These are phyloP conservation scores for Enteromius mattozi DNA, from an alignment of 2,797 vertebrate genomes.

Conservation along the genomic window DNA sequence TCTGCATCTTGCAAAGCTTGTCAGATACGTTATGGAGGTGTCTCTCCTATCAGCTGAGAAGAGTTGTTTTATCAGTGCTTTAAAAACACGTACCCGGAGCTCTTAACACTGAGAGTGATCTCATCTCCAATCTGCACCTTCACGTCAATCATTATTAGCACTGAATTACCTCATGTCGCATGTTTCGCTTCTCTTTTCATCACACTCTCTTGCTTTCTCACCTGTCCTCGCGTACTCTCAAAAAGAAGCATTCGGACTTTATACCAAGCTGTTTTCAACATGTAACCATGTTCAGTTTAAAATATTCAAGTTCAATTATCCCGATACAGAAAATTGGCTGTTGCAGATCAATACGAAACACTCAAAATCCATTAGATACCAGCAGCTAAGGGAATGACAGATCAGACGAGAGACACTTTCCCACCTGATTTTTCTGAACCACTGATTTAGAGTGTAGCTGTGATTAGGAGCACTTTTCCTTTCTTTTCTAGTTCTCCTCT, in stretches of 20 bases:
- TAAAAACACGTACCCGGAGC: constrained; percentile 13
- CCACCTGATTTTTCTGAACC: not conserved
- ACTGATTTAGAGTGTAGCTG: not conserved
- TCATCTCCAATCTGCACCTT: constrained; percentile 13
- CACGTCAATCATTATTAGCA: constrained; percentile 10
- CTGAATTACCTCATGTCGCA: not conserved
- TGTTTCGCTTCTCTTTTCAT: not conserved
- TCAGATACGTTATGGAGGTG: constrained; percentile 14
- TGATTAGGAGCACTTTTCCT: constrained; percentile 14
- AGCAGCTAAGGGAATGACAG: constrained; percentile 7
- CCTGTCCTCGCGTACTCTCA: not conserved
- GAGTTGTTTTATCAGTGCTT: constrained; percentile 19
- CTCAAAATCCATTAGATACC: constrained; percentile 6
- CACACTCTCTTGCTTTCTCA: not conserved
- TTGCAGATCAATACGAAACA: not conserved
- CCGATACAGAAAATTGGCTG: not conserved
- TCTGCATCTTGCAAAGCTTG: constrained; percentile 1
- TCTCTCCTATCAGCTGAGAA: constrained; percentile 18
- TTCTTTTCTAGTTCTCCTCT: constrained; percentile 13
- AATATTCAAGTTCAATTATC: constrained; percentile 17
- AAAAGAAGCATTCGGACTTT: not conserved
- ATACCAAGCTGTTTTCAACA: not conserved
- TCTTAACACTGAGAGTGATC: not conserved
- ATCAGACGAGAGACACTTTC: not conserved
- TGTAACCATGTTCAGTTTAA: not conserved